A percentile compares a stretch with the other conserved stretches of the same genome.
These are phyloP conservation scores for Heteronetta atricapilla DNA, from an alignment of 2,113 vertebrate genomes.

Conservation along the genomic window DNA sequence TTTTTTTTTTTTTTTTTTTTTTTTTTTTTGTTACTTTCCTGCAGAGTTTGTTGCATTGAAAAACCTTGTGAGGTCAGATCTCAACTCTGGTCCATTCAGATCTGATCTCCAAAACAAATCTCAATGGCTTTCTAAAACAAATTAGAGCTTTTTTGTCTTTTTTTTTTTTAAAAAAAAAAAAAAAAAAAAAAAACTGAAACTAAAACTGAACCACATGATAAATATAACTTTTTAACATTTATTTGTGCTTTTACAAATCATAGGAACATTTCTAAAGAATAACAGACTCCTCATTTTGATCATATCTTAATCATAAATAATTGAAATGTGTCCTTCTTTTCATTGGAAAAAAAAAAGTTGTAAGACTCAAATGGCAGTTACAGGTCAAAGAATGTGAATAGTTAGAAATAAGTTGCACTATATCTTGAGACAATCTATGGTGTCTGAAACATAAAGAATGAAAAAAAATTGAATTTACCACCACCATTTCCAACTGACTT, in stretches of 20 bases:
- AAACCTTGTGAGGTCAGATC: not conserved
- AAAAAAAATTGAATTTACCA: not conserved
- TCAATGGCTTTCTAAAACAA: not conserved
- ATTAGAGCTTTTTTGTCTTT: not conserved
- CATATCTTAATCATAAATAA: constrained; percentile 42
- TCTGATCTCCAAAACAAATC: not conserved
- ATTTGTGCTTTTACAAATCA: not conserved
- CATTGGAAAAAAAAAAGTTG: not conserved
- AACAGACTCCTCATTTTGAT: not conserved
- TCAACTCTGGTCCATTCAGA: not conserved
- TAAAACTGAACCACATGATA: not conserved
- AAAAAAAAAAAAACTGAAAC: not conserved
- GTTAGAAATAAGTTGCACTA: not conserved
- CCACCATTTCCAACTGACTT: not conserved
- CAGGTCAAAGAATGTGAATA: not conserved
- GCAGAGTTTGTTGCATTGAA: not conserved
- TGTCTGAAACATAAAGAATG: not conserved
- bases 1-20: not conserved
- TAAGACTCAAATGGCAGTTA: not conserved
- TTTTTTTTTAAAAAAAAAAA: not conserved
- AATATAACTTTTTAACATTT: not conserved
- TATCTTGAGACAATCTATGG: not conserved
- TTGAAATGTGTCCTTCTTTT: not conserved
- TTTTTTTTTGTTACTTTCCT: not conserved
- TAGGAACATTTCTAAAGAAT: not conserved